Base-by-base conservation (phyloP, 1,140 invertebrate genomes). In the Megalopta genalis region DNA sequence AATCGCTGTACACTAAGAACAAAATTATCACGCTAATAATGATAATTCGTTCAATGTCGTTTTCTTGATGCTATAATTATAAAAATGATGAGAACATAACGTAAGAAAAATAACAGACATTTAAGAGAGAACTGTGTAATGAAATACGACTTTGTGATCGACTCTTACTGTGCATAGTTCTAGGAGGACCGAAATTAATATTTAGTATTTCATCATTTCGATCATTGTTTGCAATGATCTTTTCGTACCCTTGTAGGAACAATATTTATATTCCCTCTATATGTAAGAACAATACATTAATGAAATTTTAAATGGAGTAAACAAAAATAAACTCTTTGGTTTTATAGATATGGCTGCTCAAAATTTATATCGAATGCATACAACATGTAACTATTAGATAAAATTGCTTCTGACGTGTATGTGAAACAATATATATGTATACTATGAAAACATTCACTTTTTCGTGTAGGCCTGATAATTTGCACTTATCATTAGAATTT, bases 301-400 rank as follows among this genome's bases (percentile, higher is more conserved):
- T n/a, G 16, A 12, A 9, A 18, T 54, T 65, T 25, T 63, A 25
- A 10, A 27, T 66, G 1, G 18, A 75, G 52, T n/a, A 66, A 57
- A 66, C 54, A 42, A 65, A 52, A 74, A 25, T 65, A 23, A n/a
- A 42, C 9, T 74, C 49, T 75, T 75, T 66, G 32, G 62, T 10
- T 66, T 18, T 52, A 37, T 32, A 73, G 27, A 74, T 65, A 21
- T 60, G 14, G 54, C 25, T 77, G 21, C 16, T 46, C 66, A 75
- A 68, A 57, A 37, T 77, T 23, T 37, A 25, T 5, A 60, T 6
- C 37, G 14, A 49, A 69, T 69, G 18, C 5, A 49, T 69, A 16
- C 42, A 42, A 66, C 65, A 25, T 62, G 25, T 21, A 69, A 7
- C 68, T 52, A 52, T 21, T 68, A 60, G 25, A 8, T 77, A 69